phyloP scores from a whole-genome alignment of 2,113 vertebrate species.

The Rhombomys opimus region DNA sequence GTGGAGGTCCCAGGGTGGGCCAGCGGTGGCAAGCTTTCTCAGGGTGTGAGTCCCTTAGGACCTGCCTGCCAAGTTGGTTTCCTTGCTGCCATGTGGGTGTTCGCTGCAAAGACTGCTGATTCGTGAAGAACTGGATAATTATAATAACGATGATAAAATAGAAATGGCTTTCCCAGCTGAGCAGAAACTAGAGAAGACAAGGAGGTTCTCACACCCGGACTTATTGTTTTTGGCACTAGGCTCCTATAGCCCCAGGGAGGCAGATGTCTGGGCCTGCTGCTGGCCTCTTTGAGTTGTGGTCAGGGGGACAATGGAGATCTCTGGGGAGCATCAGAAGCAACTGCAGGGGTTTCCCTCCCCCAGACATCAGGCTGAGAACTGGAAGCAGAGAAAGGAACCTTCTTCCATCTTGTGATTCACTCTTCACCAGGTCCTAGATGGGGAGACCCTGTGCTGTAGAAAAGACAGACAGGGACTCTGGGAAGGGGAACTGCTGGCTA shows the following conservation, averaged over 20 bases:
- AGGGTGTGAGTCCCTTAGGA: conserved; percentile 17
- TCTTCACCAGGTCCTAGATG: neutral
- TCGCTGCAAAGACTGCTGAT: conserved; percentile 74
- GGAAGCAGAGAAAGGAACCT: neutral
- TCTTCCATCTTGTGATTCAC: neutral
- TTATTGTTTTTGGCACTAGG: conserved; percentile 77
- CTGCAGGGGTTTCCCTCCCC: conserved; percentile 46
- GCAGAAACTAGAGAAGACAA: conserved; percentile 73
- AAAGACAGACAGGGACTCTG: neutral
- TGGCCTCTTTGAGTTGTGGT: conserved; percentile 60
- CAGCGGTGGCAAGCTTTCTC: conserved; percentile 8
- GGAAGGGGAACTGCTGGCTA: neutral
- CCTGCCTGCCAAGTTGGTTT: conserved; percentile 53
- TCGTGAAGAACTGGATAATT: conserved; percentile 75
- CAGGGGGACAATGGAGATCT: conserved; percentile 42
- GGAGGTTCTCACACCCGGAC: conserved; percentile 74
- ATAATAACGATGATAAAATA: conserved; percentile 76
- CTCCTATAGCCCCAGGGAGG: conserved; percentile 52
- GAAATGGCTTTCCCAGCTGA: conserved; percentile 79
- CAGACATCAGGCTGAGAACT: conserved; percentile 2
- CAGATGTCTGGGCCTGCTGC: conserved; percentile 62
- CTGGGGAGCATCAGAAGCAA: conserved; percentile 63
- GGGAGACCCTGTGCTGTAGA: neutral
- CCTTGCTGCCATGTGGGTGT: conserved; percentile 75
- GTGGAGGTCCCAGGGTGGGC: neutral